phyloP scores from a whole-genome alignment of 2,113 vertebrate species.

The Xyrauchen texanus region DNA sequence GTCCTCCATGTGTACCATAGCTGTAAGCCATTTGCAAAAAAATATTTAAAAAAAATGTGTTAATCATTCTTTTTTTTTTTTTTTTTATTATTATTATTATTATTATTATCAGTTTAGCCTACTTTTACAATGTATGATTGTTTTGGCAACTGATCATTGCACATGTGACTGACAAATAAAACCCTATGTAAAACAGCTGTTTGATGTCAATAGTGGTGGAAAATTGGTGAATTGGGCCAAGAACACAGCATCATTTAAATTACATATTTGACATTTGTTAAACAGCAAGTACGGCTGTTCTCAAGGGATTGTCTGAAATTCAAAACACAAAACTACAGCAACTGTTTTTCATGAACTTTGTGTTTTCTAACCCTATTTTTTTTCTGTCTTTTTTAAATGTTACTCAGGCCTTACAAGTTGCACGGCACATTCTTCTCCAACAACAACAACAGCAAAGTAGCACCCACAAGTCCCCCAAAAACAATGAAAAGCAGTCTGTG shows the following conservation, averaged over 20 bases:
- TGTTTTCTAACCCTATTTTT: conserved; percentile 24
- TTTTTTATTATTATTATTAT: no score
- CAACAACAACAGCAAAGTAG: conserved; percentile 81
- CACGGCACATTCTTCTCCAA: conserved; percentile 91
- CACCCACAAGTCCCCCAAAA: conserved; percentile 89
- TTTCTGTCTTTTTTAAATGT: conserved; percentile 57
- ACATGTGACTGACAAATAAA: conserved; percentile 43
- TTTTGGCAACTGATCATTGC: conserved; percentile 65
- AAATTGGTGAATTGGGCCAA: conserved; percentile 50
- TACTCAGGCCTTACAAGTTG: conserved; percentile 90
- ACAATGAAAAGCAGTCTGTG: conserved; percentile 87
- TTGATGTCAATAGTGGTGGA: conserved; percentile 50
- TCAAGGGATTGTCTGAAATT: conserved; percentile 48
- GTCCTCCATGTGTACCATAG: no score
- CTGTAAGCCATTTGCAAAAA: no score
- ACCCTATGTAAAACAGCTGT: conserved; percentile 53
- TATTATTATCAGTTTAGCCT: no score
- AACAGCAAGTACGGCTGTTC: conserved; percentile 43
- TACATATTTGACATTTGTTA: conserved; percentile 53
- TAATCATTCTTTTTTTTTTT: no score
- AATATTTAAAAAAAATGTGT: no score
- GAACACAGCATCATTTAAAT: conserved; percentile 55
- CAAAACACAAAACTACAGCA: background rate
- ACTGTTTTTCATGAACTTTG: conserved; percentile 45
- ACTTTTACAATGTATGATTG: background rate